Evolutionary conservation across 2,797 vertebrate species (phyloP).

Genomic region (Epinephelus coioides): DNA sequence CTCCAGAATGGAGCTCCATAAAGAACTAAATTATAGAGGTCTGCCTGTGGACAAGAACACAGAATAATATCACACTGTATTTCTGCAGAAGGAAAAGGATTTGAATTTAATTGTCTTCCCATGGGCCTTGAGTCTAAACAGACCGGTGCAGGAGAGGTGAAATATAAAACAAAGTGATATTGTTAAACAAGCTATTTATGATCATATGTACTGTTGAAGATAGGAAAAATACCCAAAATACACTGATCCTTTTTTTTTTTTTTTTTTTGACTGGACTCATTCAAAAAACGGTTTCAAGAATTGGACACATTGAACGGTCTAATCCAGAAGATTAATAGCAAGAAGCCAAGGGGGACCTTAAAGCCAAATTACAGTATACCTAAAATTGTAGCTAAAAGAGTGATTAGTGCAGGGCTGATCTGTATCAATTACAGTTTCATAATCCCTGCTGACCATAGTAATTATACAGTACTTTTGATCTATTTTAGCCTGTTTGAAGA

Average conservation of each 20-base stretch:
- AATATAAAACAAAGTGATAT: slow-evolving; percentile 39
- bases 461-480: slow-evolving; percentile 83
- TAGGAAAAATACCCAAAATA: slow-evolving; percentile 47
- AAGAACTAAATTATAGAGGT: not conserved
- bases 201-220: slow-evolving; percentile 6
- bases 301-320: slow-evolving; percentile 76
- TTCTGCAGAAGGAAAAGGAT: slow-evolving; percentile 8
- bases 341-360: slow-evolving; percentile 76
- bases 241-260: slow-evolving; percentile 19
- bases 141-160: slow-evolving; percentile 15
- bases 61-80: not conserved
- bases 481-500: slow-evolving; percentile 81
- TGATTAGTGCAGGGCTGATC: slow-evolving; percentile 84
- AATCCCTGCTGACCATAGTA: slow-evolving; percentile 84
- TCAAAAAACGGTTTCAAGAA: slow-evolving; percentile 60
- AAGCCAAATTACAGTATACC: slow-evolving; percentile 79
- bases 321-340: slow-evolving; percentile 82
- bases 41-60: slow-evolving; percentile 1
- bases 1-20: not conserved
- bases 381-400: slow-evolving; percentile 76
- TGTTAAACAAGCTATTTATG: slow-evolving; percentile 48
- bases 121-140: slow-evolving; percentile 30
- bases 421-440: slow-evolving; percentile 81
- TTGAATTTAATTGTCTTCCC: slow-evolving; percentile 34
- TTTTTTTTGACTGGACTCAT: slow-evolving; percentile 48